Conservation (phyloP, 1,140 invertebrate species). For the Melipona quadrifasciata region DNA sequence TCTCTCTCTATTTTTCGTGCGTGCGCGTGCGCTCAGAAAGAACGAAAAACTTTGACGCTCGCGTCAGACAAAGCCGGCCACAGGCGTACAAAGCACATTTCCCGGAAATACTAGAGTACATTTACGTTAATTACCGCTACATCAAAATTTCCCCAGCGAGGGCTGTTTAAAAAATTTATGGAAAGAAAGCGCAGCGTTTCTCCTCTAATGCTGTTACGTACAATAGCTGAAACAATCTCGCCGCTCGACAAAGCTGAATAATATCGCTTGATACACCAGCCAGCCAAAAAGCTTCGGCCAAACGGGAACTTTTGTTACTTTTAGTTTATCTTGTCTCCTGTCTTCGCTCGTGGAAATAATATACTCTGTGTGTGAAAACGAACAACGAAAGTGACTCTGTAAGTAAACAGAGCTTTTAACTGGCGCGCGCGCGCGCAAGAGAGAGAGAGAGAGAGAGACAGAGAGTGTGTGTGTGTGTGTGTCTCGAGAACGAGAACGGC, state of each 20-base stretch:
- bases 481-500: neutral
- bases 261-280: neutral
- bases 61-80: conserved; percentile 1
- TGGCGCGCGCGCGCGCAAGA: neutral
- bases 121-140: neutral
- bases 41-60: conserved; percentile 18
- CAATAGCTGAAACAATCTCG: neutral
- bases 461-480: neutral
- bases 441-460: no score
- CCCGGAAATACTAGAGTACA: neutral
- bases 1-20: neutral
- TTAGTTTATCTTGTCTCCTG: neutral
- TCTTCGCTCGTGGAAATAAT: neutral
- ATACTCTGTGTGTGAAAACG: neutral
- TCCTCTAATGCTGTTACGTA: neutral
- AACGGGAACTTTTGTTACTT: neutral
- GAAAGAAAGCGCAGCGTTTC: neutral
- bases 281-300: neutral
- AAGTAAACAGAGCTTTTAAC: neutral
- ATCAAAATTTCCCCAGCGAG: neutral
- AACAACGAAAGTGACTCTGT: neutral
- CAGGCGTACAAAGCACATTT: conserved; percentile 4
- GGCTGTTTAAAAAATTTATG: neutral
- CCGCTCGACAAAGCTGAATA: neutral
- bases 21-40: neutral